Percentiles rank a stretch among this genome's conserved stretches.
These are phyloP conservation scores for Mola mola DNA, from an alignment of 2,113 vertebrate genomes.

Conservation along the genomic window DNA sequence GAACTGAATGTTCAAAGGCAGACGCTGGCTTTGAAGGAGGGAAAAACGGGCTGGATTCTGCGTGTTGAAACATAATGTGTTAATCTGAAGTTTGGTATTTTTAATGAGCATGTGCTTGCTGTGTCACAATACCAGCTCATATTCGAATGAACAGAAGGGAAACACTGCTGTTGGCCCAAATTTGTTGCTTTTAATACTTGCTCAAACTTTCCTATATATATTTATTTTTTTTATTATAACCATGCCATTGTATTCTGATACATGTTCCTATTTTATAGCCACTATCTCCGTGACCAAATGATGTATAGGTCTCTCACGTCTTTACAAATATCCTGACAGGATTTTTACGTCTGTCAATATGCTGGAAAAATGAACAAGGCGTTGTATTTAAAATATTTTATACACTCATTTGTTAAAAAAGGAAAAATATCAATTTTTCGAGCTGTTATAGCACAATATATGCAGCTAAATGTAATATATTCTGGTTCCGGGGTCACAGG, in stretches of 20 bases:
- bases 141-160: neutral
- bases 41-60: slow-evolving; percentile 11
- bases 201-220: neutral
- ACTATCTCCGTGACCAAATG: slow-evolving; percentile 21
- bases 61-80: slow-evolving; percentile 14
- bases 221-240: too few relatives aligned
- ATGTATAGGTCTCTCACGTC: neutral
- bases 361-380: too few relatives aligned
- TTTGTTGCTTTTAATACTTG: too few relatives aligned
- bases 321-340: too few relatives aligned
- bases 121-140: slow-evolving; percentile 2
- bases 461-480: neutral
- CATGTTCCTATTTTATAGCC: slow-evolving; percentile 12
- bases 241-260: too few relatives aligned
- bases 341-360: too few relatives aligned
- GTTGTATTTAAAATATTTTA: too few relatives aligned
- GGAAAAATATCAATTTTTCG: too few relatives aligned
- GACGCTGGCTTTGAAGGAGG: slow-evolving; percentile 2
- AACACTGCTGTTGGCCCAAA: too few relatives aligned
- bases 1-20: slow-evolving; percentile 43
- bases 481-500: neutral
- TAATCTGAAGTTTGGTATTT: too few relatives aligned
- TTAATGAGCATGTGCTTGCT: slow-evolving; percentile 2
- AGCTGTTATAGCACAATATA: too few relatives aligned
- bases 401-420: too few relatives aligned